Evolutionary conservation across 1,140 invertebrate species (phyloP).

Genomic region (Watersipora subatra): DNA sequence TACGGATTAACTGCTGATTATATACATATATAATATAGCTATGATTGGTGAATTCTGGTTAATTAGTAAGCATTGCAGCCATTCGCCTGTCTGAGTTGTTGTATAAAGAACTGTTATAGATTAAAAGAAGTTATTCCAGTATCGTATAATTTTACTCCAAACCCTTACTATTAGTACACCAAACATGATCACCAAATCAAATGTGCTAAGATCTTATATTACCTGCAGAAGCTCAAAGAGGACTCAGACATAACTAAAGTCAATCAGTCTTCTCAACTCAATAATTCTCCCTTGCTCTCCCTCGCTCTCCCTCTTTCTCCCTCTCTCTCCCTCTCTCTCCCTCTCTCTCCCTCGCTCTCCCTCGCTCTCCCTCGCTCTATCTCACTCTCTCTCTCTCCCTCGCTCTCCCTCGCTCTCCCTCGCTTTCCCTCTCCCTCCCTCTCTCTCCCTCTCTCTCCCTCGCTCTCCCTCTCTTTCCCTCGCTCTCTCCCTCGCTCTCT

Average conservation of each 20-base stretch:
- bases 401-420: not conserved
- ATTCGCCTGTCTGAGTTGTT: too few relatives aligned
- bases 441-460: slow-evolving; percentile 3
- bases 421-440: not conserved
- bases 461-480: not conserved
- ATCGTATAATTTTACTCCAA: too few relatives aligned
- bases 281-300: slow-evolving; percentile 6
- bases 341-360: not conserved
- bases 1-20: too few relatives aligned
- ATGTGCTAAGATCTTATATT: slow-evolving; percentile 5
- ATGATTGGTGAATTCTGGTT: too few relatives aligned
- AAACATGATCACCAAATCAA: slow-evolving; percentile 6
- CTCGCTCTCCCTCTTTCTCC: slow-evolving; percentile 5
- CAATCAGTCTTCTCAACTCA: not conserved
- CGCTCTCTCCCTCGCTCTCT: not conserved
- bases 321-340: not conserved
- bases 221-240: slow-evolving; percentile 1
- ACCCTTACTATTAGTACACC: slow-evolving; percentile 6
- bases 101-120: too few relatives aligned
- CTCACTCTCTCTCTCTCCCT: not conserved
- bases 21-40: too few relatives aligned
- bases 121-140: too few relatives aligned
- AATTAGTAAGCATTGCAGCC: too few relatives aligned
- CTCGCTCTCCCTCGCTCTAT: slow-evolving; percentile 4
- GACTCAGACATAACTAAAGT: not conserved